Percentiles rank a stretch among this genome's conserved stretches.
Evolutionary conservation across 2,797 vertebrate species (phyloP).

Genomic region (Urophycis tenuis): DNA sequence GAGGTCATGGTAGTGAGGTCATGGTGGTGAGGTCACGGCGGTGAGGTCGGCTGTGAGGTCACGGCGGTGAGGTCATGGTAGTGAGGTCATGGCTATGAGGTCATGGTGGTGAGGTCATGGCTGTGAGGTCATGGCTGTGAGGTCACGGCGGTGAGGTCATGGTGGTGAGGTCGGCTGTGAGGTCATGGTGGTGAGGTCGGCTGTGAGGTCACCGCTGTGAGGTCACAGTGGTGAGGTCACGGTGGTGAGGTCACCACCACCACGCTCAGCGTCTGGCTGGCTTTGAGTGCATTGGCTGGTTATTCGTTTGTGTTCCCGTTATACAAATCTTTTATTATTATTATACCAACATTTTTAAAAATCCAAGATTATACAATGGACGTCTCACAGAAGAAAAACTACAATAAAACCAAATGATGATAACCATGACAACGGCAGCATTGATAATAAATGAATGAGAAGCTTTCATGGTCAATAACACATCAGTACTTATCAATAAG

Average conservation of each 20-base stretch:
- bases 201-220: slow-evolving; percentile 67
- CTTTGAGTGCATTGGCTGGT: slow-evolving; percentile 60
- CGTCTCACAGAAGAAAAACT: slow-evolving; percentile 57
- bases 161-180: no score
- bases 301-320: slow-evolving; percentile 7
- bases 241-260: no score
- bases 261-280: no score
- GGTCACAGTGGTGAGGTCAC: no score
- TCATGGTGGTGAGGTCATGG: slow-evolving; percentile 68
- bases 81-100: no score
- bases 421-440: slow-evolving; percentile 30
- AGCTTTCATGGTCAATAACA: neutral
- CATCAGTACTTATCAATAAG: neutral
- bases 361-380: slow-evolving; percentile 58
- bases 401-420: slow-evolving; percentile 33
- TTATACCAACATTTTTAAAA: slow-evolving; percentile 54
- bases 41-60: no score
- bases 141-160: no score
- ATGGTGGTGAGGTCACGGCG: slow-evolving; percentile 67
- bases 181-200: slow-evolving; percentile 68
- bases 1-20: slow-evolving; percentile 67
- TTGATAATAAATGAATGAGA: slow-evolving; percentile 13
- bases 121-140: slow-evolving; percentile 67
- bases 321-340: neutral
- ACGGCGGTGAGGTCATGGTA: no score